Conservation (phyloP, 2,888 invertebrate genomes). For the Drosophila stalkeri region DNA sequence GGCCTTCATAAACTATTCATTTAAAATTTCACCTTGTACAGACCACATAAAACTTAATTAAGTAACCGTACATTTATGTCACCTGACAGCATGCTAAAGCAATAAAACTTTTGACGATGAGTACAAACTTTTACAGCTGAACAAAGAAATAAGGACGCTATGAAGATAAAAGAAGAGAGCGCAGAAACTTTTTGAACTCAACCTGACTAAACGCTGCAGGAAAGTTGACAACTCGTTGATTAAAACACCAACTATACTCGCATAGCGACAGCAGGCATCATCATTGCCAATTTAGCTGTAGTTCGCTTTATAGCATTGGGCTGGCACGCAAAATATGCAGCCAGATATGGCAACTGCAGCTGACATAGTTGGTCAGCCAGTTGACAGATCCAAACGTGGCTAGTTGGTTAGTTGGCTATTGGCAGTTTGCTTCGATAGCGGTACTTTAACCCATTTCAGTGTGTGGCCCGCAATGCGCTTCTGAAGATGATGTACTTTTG, state of each 20-base stretch:
- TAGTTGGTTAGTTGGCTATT: constrained; percentile 24
- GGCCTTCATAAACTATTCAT: constrained; percentile 5
- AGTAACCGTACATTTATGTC: constrained; percentile 58
- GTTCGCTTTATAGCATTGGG: constrained; percentile 5
- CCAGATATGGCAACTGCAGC: constrained; percentile 47
- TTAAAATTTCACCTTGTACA: not conserved
- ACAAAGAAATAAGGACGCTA: not conserved
- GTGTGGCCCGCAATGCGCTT: constrained; percentile 2
- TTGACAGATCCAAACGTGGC: constrained; percentile 56
- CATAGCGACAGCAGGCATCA: constrained; percentile 22
- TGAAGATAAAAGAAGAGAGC: not conserved
- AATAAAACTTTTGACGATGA: constrained; percentile 37
- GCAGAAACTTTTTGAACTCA: constrained; percentile 30
- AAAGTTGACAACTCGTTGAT: constrained; percentile 35
- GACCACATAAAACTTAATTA: constrained; percentile 65
- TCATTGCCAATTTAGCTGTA: constrained; percentile 46
- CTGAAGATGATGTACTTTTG: not conserved
- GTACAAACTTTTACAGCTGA: constrained; percentile 33
- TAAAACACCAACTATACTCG: constrained; percentile 28
- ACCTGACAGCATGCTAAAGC: constrained; percentile 46
- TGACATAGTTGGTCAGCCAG: constrained; percentile 56
- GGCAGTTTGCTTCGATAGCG: constrained; percentile 35
- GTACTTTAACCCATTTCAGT: constrained; percentile 60
- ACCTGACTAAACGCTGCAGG: constrained; percentile 21
- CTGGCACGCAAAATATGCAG: constrained; percentile 55